phyloP scores from a whole-genome alignment of 1,140 invertebrate genomes.

The Aphelenchoides fujianensis region DNA sequence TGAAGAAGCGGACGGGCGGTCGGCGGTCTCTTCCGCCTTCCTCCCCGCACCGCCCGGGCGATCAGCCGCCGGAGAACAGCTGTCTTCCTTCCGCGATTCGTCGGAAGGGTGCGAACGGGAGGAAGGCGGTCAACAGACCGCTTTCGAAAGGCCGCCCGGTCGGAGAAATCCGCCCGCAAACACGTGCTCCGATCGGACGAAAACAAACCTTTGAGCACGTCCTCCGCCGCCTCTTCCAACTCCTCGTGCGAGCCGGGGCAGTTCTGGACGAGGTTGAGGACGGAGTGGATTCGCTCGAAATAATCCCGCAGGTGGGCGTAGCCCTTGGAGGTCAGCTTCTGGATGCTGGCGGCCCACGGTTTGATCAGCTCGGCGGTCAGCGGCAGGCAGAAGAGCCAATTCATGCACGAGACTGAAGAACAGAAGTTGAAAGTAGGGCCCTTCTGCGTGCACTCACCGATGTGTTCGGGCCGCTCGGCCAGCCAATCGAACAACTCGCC shows the following conservation, averaged over 20 bases:
- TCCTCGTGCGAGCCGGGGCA: not conserved
- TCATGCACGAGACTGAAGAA: slow-evolving; percentile 36
- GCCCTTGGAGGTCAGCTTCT: slow-evolving; percentile 3
- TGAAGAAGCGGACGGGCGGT: no score
- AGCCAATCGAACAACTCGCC: slow-evolving; percentile 94
- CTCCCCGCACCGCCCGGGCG: no score
- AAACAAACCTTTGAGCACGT: slow-evolving; percentile 13
- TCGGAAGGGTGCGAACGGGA: no score
- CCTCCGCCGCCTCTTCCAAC: slow-evolving; percentile 17
- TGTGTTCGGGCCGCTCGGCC: slow-evolving; percentile 1
- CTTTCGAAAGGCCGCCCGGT: not conserved
- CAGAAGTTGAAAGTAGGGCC: not conserved
- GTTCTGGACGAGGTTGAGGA: not conserved
- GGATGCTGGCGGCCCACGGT: slow-evolving; percentile 12
- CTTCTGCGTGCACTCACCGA: not conserved
- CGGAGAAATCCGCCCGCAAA: not conserved
- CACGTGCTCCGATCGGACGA: slow-evolving; percentile 7
- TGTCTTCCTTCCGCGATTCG: no score
- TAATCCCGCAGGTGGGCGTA: slow-evolving; percentile 31
- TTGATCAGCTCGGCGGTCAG: not conserved
- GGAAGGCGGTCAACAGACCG: no score
- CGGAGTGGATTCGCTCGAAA: slow-evolving; percentile 24
- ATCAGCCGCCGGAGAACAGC: no score
- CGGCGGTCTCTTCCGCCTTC: not conserved
- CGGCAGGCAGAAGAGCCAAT: slow-evolving; percentile 33